These are phyloP conservation scores for Solenopsis fugax DNA, from an alignment of 1,140 invertebrate genomes.

Conservation along the genomic window DNA sequence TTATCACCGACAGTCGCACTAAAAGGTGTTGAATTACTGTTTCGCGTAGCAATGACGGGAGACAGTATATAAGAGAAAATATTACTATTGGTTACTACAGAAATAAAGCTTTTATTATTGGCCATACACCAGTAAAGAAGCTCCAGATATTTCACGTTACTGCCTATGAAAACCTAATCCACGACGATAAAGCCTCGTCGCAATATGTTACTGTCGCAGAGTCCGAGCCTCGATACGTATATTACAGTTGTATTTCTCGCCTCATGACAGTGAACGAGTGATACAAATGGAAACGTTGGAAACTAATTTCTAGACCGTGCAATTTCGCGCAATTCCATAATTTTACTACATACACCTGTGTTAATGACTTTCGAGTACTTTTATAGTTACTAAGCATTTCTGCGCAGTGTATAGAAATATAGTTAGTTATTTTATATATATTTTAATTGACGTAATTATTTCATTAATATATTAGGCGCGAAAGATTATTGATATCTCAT, in stretches of 20 bases:
- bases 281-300: conserved; percentile 51
- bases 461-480: neutral
- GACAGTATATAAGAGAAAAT: conserved; percentile 37
- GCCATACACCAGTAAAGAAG: conserved; percentile 44
- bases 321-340: conserved; percentile 49
- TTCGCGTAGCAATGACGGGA: conserved; percentile 20
- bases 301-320: conserved; percentile 60
- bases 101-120: conserved; percentile 54
- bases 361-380: conserved; percentile 5
- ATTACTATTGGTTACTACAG: conserved; percentile 47
- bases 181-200: conserved; percentile 57
- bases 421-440: conserved; percentile 18
- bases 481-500: conserved; percentile 3
- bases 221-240: conserved; percentile 52
- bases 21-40: neutral
- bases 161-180: conserved; percentile 65
- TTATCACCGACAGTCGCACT: conserved; percentile 10
- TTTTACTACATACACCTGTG: conserved; percentile 22
- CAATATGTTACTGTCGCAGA: conserved; percentile 54
- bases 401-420: neutral
- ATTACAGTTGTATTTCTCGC: conserved; percentile 55
- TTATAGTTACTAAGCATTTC: neutral
- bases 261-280: conserved; percentile 58
- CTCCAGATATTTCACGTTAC: conserved; percentile 59
- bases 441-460: conserved; percentile 6